phyloP scores from a whole-genome alignment of 2,888 invertebrate species.

The Synanthedon formicaeformis region DNA sequence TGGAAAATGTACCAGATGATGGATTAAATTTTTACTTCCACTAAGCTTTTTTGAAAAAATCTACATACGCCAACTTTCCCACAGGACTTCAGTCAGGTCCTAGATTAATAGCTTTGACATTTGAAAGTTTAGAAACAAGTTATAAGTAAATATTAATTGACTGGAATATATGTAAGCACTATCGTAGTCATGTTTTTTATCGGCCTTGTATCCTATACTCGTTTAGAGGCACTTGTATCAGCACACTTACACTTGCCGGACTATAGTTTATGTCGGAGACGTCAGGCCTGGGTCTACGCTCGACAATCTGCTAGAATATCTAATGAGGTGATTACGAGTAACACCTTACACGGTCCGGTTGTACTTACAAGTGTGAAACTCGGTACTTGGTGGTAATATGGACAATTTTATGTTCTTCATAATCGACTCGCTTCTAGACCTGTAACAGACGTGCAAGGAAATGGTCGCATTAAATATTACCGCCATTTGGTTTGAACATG shows the following conservation, averaged over 20 bases:
- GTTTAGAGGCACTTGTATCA: neutral
- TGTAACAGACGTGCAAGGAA: no score
- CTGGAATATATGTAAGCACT: constrained; percentile 24
- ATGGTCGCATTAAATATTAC: no score
- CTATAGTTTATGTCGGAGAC: neutral
- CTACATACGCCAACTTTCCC: no score
- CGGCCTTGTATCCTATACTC: neutral
- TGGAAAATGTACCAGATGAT: no score
- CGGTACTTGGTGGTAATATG: neutral
- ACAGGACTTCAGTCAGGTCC: no score
- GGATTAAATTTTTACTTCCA: no score
- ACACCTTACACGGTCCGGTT: constrained; percentile 3
- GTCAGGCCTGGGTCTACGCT: neutral
- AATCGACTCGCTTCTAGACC: neutral
- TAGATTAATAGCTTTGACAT: no score
- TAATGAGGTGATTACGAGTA: constrained; percentile 6
- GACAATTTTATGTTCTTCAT: neutral
- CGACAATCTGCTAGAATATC: constrained; percentile 5
- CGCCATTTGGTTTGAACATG: no score
- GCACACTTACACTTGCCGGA: neutral
- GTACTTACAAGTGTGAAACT: neutral
- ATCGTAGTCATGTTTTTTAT: neutral
- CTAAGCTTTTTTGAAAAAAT: no score
- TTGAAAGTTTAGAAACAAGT: neutral
- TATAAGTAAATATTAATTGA: constrained; percentile 12